Percentiles rank a stretch among this genome's conserved stretches.
Conservation (phyloP, 2,888 invertebrate genomes). For the Drosophila picticornis region DNA sequence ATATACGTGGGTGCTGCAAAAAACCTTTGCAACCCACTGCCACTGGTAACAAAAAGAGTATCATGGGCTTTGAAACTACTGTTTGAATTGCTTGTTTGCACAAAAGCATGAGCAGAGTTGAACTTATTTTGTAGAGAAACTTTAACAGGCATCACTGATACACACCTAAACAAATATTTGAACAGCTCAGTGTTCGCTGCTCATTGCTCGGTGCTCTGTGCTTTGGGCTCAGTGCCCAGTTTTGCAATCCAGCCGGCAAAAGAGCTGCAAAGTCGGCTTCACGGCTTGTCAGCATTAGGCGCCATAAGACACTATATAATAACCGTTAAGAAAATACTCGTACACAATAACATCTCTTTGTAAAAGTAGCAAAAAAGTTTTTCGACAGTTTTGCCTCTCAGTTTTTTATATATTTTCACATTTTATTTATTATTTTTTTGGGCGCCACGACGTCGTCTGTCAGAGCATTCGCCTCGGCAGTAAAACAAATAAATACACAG, state of each 20-base stretch:
- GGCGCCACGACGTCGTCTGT: constrained; percentile 33
- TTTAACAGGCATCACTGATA: constrained; percentile 62
- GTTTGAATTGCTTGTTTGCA: constrained; percentile 70
- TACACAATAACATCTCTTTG: constrained; percentile 53
- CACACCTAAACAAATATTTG: constrained; percentile 77
- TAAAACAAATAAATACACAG: constrained; percentile 28
- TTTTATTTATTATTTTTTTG: constrained; percentile 27
- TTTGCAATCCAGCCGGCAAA: constrained; percentile 18
- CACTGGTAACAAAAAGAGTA: constrained; percentile 33
- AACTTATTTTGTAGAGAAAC: constrained; percentile 64
- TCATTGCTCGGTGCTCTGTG: not conserved
- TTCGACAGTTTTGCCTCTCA: constrained; percentile 24
- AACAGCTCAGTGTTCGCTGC: constrained; percentile 57
- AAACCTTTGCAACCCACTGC: constrained; percentile 38
- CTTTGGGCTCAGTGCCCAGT: not conserved
- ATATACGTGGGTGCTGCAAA: not conserved
- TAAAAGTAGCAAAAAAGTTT: constrained; percentile 43
- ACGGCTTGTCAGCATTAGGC: constrained; percentile 45
- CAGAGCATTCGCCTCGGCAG: constrained; percentile 14
- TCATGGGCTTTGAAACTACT: constrained; percentile 64
- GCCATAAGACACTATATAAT: constrained; percentile 50
- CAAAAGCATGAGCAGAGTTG: constrained; percentile 56
- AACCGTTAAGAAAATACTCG: constrained; percentile 54
- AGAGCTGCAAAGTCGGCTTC: constrained; percentile 25
- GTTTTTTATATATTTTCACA: constrained; percentile 3